These are phyloP conservation scores for Taeniopygia guttata DNA, from an alignment of 2,797 vertebrate species.

Conservation along the genomic window DNA sequence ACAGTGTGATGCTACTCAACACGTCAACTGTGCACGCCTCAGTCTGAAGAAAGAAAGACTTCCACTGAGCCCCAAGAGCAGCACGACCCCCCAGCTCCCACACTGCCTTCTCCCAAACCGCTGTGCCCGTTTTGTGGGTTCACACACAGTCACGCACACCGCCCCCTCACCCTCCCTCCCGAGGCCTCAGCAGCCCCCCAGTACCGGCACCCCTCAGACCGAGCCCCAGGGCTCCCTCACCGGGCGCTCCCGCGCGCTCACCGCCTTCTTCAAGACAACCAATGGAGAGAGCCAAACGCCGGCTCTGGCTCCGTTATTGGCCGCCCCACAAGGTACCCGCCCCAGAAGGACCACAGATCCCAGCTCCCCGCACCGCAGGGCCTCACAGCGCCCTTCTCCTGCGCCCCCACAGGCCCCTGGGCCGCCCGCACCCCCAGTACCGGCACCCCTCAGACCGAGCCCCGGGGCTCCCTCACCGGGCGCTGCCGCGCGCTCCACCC, in stretches of 20 bases:
- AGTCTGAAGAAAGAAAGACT: background rate
- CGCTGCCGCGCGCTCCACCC: accelerated
- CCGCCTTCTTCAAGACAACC: slow-evolving; percentile 40
- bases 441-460: background rate
- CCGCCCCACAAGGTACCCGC: background rate
- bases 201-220: background rate
- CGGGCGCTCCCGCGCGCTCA: accelerated
- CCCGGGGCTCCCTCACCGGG: background rate
- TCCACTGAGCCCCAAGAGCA: background rate
- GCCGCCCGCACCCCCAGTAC: too few relatives aligned
- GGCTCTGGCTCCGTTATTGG: background rate
- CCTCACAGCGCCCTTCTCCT: background rate
- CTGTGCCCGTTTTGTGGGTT: background rate
- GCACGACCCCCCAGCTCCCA: too few relatives aligned
- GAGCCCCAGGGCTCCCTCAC: background rate
- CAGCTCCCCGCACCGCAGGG: background rate
- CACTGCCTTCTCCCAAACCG: background rate
- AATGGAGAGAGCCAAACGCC: background rate
- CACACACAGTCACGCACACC: background rate
- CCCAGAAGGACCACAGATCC: background rate
- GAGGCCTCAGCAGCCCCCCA: background rate
- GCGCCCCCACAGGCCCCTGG: background rate
- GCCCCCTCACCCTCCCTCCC: background rate
- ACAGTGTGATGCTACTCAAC: accelerated
- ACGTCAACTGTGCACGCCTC: background rate